A percentile compares a stretch with the other conserved stretches of the same genome.
These are phyloP conservation scores for Saturnia pavonia DNA, from an alignment of 2,888 invertebrate genomes.

Conservation along the genomic window DNA sequence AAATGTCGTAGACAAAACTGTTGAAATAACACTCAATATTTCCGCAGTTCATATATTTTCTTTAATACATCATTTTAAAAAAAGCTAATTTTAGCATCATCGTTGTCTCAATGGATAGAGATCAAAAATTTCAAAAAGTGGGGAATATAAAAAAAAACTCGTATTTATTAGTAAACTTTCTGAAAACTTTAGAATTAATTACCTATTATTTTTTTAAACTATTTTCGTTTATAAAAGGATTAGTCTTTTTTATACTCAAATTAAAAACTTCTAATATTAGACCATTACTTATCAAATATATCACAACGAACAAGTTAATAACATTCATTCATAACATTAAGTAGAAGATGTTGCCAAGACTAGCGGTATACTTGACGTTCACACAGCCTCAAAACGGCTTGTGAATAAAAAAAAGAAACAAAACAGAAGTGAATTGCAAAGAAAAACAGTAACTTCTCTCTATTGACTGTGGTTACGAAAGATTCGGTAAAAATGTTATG, in stretches of 20 bases:
- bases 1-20: no score
- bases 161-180: background rate
- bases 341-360: conserved; percentile 36
- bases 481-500: conserved; percentile 11
- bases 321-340: conserved; percentile 30
- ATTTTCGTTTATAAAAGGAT: no score
- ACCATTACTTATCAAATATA: background rate
- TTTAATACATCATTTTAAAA: no score
- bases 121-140: no score
- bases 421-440: conserved; percentile 17
- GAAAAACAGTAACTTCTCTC: conserved; percentile 10
- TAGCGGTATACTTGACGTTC: conserved; percentile 57
- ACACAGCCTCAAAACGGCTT: conserved; percentile 41
- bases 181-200: background rate
- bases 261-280: background rate
- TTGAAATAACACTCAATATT: no score
- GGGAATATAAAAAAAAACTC: no score
- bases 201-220: no score
- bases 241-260: no score
- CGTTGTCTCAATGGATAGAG: no score
- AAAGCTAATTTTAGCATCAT: no score
- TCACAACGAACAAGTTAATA: conserved; percentile 39
- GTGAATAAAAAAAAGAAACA: conserved; percentile 13
- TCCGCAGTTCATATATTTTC: no score
- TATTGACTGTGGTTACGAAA: conserved; percentile 11